Evolutionary conservation across 2,797 vertebrate species (phyloP).

Genomic region (Dendrocincla tyrannina): DNA sequence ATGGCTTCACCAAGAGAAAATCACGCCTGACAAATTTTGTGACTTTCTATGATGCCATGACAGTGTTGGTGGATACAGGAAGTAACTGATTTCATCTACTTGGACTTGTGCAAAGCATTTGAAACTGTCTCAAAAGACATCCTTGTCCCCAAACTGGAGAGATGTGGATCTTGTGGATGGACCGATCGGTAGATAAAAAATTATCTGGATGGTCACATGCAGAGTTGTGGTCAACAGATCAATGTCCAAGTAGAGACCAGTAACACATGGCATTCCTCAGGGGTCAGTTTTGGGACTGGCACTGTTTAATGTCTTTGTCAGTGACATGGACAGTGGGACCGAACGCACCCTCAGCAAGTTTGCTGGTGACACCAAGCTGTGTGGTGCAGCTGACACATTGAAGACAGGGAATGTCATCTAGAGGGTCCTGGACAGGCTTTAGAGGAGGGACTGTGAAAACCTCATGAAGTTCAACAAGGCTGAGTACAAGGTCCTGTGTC

Average conservation of each 20-base stretch:
- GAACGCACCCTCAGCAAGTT: neutral
- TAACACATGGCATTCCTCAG: neutral
- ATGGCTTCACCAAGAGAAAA: neutral
- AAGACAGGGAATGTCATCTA: neutral
- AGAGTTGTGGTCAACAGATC: neutral
- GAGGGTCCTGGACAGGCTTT: neutral
- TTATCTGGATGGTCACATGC: neutral
- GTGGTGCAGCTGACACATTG: rapidly evolving
- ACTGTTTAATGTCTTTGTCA: neutral
- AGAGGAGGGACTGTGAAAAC: neutral
- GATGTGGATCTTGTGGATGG: neutral
- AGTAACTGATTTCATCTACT: neutral
- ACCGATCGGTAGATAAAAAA: neutral
- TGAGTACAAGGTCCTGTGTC: neutral
- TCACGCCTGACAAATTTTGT: neutral
- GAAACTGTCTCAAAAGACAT: neutral
- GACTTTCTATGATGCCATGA: neutral
- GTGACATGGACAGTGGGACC: neutral
- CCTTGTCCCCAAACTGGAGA: neutral
- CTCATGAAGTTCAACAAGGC: neutral
- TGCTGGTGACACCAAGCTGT: neutral
- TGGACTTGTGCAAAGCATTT: neutral
- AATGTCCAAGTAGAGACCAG: neutral
- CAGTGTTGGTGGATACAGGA: neutral
- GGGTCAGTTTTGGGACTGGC: rapidly evolving